A percentile compares a stretch with the other conserved stretches of the same genome.
Evolutionary conservation across 2,113 vertebrate genomes (phyloP).

Genomic region (Myrmecobius fasciatus): DNA sequence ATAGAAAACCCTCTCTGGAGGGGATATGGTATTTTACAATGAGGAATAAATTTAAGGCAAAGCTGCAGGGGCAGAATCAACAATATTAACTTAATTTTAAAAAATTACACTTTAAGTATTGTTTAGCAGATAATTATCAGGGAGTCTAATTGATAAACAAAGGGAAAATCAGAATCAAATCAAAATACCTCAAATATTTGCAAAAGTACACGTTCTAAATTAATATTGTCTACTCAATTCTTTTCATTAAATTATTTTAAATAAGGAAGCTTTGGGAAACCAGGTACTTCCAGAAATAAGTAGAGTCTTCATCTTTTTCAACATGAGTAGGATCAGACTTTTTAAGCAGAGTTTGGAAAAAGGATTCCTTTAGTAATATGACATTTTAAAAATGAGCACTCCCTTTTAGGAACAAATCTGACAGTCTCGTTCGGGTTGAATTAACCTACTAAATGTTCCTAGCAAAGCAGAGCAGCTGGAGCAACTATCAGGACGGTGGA

Average conservation of each 20-base stretch:
- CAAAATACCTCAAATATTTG: slow-evolving; percentile 53
- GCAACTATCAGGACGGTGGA: not conserved
- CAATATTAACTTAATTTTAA: not conserved
- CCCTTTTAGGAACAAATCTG: slow-evolving; percentile 38
- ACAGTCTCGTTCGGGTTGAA: not conserved
- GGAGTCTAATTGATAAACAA: slow-evolving; percentile 5
- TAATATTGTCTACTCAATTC: slow-evolving; percentile 44
- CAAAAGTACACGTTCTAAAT: slow-evolving; percentile 36
- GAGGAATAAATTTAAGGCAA: slow-evolving; percentile 9
- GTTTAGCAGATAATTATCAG: not conserved
- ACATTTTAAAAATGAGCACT: slow-evolving; percentile 37
- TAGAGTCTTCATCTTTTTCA: slow-evolving; percentile 11
- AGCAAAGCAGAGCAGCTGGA: not conserved
- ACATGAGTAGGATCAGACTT: slow-evolving; percentile 34
- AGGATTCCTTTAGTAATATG: slow-evolving; percentile 48
- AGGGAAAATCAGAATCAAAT: not conserved
- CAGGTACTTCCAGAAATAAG: slow-evolving; percentile 47
- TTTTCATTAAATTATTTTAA: slow-evolving; percentile 15
- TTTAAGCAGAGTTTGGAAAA: slow-evolving; percentile 9
- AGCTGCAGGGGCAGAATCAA: slow-evolving; percentile 1
- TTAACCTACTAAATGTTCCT: not conserved
- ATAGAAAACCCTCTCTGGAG: not conserved
- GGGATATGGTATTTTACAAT: not conserved
- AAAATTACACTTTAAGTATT: not conserved
- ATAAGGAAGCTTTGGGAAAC: not conserved